Conservation (phyloP, 2,113 vertebrate genomes). For the Centrocercus urophasianus region DNA sequence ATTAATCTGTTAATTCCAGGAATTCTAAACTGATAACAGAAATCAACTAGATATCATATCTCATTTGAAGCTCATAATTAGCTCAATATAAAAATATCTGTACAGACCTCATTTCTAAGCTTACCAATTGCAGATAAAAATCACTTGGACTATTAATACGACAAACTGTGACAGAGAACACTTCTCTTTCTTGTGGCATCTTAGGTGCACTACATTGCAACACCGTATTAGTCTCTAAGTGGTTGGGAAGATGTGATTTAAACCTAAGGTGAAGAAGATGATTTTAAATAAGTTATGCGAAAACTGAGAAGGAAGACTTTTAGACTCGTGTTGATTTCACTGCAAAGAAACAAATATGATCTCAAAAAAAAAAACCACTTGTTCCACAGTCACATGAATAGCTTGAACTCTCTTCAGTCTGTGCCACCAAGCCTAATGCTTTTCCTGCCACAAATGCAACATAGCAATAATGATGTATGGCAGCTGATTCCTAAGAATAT, state of each 20-base stretch:
- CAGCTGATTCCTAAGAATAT: neutral
- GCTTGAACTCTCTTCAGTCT: neutral
- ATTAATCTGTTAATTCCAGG: neutral
- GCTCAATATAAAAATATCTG: neutral
- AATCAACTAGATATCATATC: neutral
- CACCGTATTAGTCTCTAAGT: conserved; percentile 26
- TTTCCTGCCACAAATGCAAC: neutral
- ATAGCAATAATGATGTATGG: fast-evolving
- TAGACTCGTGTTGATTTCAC: neutral
- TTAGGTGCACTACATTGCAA: conserved; percentile 79
- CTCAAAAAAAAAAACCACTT: neutral
- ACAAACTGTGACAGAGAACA: conserved; percentile 81
- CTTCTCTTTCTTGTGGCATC: conserved; percentile 75
- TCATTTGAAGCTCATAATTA: neutral
- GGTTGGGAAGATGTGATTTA: conserved; percentile 50
- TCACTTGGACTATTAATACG: conserved; percentile 86
- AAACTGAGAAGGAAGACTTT: neutral
- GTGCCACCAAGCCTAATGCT: neutral
- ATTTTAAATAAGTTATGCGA: neutral
- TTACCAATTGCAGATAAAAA: conserved; percentile 92
- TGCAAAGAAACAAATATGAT: fast-evolving
- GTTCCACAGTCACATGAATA: neutral
- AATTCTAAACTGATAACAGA: no score
- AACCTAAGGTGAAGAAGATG: conserved; percentile 69
- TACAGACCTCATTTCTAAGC: neutral